A percentile compares a stretch with the other conserved stretches of the same genome.
Conservation (phyloP, 2,113 vertebrate genomes). For the Erpornis zantholeuca region DNA sequence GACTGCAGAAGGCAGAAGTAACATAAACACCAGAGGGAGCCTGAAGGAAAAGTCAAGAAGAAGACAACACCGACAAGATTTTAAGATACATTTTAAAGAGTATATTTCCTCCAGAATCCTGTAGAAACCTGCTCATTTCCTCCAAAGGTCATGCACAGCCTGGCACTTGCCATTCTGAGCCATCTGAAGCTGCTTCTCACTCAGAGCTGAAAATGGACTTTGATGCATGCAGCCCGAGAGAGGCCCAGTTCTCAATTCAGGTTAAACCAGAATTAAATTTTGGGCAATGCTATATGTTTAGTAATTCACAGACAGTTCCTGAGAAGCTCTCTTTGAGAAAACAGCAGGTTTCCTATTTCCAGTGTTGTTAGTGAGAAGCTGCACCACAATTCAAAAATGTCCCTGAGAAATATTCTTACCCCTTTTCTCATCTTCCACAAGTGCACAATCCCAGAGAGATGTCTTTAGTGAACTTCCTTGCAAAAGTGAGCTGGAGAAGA, state of each 20-base stretch:
- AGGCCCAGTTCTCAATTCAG: background rate
- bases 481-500: background rate
- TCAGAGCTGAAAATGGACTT: background rate
- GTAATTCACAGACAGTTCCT: background rate
- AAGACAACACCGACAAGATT: background rate
- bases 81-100: background rate
- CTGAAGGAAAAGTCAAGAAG: background rate
- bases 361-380: background rate
- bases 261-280: background rate
- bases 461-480: background rate
- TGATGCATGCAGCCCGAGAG: background rate
- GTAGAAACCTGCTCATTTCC: background rate
- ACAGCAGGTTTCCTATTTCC: conserved; percentile 3
- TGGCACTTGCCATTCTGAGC: background rate
- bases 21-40: background rate
- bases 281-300: background rate
- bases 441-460: background rate
- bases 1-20: background rate
- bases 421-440: background rate
- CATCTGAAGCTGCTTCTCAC: background rate
- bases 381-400: background rate
- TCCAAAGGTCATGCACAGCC: background rate
- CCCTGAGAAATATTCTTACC: background rate
- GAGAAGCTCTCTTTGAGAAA: background rate
- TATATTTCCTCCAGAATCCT: background rate